A percentile compares a stretch with the other conserved stretches of the same genome.
Conservation (phyloP, 2,888 invertebrate species). For the Gari tellinella region DNA sequence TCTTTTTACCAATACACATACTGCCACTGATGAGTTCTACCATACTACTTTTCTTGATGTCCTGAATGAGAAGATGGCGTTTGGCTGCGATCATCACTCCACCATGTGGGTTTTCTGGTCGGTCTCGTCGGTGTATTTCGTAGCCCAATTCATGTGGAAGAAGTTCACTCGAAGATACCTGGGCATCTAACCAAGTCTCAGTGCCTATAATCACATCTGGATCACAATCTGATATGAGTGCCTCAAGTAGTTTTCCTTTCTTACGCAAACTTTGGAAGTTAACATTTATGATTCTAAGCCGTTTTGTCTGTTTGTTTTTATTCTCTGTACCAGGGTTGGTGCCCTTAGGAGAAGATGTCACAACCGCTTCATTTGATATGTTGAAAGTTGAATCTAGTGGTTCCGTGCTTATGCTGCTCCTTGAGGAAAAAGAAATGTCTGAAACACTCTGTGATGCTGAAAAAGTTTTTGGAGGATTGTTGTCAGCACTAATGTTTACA, state of each 20-base stretch:
- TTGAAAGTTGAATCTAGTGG: background rate
- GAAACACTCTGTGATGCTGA: no score
- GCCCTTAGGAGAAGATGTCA: constrained; percentile 18
- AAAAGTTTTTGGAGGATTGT: no score
- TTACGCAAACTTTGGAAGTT: constrained; percentile 36
- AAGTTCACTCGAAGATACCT: constrained; percentile 16
- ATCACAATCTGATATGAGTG: constrained; percentile 1
- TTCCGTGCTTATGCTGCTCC: no score
- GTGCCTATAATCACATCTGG: constrained; percentile 37
- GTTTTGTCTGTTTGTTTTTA: background rate
- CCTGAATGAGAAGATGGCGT: constrained; percentile 6
- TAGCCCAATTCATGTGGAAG: constrained; percentile 3
- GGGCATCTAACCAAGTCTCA: constrained; percentile 27
- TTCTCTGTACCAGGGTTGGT: constrained; percentile 3
- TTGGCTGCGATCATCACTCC: constrained; percentile 32
- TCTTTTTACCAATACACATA: constrained; percentile 8
- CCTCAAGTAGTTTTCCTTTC: constrained; percentile 19
- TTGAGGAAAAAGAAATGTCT: no score
- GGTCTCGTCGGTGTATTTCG: constrained; percentile 23
- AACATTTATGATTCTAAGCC: constrained; percentile 20
- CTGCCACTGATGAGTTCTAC: constrained; percentile 26
- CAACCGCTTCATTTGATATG: constrained; percentile 13
- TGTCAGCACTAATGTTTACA: constrained; percentile 5
- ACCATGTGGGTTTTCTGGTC: constrained; percentile 30
- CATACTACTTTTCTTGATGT: constrained; percentile 17